Conservation (phyloP, 2,113 vertebrate species). For the Ciconia maguari region DNA sequence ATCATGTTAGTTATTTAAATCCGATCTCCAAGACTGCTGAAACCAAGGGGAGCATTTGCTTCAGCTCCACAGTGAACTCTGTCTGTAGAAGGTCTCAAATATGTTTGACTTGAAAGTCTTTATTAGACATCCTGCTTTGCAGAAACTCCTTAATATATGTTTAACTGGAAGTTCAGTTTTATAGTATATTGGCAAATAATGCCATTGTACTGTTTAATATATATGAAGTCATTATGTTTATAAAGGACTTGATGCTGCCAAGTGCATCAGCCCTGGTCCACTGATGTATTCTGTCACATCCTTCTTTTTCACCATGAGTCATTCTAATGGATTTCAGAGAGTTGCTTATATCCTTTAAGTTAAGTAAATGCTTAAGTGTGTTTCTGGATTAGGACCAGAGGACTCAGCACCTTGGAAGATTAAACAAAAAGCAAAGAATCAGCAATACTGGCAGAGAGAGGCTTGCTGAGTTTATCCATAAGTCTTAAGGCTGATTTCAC, state of each 20-base stretch:
- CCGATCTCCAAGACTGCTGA: not conserved
- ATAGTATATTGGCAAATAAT: not conserved
- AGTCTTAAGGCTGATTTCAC: not conserved
- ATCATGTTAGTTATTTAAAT: not conserved
- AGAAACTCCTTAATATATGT: not conserved
- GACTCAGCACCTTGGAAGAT: not conserved
- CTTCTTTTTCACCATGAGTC: not conserved
- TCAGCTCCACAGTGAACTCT: not conserved
- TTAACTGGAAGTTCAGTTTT: not conserved
- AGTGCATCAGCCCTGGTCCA: not conserved
- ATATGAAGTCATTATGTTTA: not conserved
- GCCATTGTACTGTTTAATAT: not conserved
- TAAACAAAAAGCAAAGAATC: not conserved
- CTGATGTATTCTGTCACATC: not conserved
- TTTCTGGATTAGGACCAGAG: conserved; percentile 4
- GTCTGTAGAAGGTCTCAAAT: not conserved
- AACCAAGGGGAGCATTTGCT: not conserved
- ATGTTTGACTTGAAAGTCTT: not conserved
- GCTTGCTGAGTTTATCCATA: not conserved
- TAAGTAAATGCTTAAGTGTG: not conserved
- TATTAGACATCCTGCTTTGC: not conserved
- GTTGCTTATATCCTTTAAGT: not conserved
- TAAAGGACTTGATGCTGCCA: not conserved
- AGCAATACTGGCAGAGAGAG: not conserved
- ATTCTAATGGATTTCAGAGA: not conserved